Evolutionary conservation across 2,888 invertebrate genomes (phyloP).

Genomic region (Sphinx pinastri): DNA sequence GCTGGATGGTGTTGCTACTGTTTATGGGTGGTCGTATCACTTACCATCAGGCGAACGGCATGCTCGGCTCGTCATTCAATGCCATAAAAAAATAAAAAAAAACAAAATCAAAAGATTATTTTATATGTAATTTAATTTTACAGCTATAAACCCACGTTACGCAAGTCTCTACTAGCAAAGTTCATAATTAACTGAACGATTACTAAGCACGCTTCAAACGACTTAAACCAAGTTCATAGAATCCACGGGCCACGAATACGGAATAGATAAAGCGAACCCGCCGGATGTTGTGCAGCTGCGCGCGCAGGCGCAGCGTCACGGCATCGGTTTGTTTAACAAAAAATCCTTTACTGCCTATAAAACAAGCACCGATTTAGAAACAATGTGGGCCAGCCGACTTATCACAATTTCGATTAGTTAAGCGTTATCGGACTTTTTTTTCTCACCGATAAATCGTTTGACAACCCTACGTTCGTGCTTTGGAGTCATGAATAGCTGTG

Average conservation of each 20-base stretch:
- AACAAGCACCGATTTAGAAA: conserved; percentile 33
- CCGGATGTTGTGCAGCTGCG: conserved; percentile 75
- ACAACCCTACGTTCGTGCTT: conserved; percentile 11
- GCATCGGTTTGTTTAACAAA: conserved; percentile 46
- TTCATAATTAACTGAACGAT: neutral
- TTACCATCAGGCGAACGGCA: too few relatives aligned
- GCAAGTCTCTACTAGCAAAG: neutral
- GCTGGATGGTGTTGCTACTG: too few relatives aligned
- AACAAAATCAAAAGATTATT: too few relatives aligned
- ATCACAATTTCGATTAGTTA: conserved; percentile 53
- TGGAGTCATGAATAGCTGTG: neutral
- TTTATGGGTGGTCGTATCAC: too few relatives aligned
- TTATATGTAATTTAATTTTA: too few relatives aligned
- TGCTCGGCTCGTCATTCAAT: too few relatives aligned
- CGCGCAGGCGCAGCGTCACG: conserved; percentile 38
- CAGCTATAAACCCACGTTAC: neutral
- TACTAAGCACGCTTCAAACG: conserved; percentile 5
- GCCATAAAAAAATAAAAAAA: too few relatives aligned
- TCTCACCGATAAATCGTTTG: conserved; percentile 55
- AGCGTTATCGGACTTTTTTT: conserved; percentile 55
- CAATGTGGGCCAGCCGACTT: conserved; percentile 42
- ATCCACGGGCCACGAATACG: conserved; percentile 14
- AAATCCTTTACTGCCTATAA: conserved; percentile 44
- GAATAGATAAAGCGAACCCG: conserved; percentile 27
- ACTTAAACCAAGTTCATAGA: conserved; percentile 4